Evolutionary conservation across 2,888 invertebrate species (phyloP).

Genomic region (Muschampia plurimacula): DNA sequence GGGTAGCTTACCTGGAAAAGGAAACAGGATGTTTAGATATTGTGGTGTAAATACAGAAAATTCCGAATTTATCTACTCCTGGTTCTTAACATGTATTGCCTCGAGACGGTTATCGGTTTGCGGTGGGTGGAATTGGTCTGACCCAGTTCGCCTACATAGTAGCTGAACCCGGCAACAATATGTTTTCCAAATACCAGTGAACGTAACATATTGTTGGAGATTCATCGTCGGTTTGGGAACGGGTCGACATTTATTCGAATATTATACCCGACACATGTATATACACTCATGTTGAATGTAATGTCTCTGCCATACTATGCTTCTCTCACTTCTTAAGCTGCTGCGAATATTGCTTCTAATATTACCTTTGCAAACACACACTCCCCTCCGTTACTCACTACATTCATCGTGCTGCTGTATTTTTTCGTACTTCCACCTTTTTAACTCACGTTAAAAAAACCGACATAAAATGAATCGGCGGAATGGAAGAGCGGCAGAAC

Average conservation of each 20-base stretch:
- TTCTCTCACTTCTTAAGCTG: too few relatives aligned
- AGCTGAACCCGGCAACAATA: constrained; percentile 46
- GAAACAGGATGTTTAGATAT: constrained; percentile 41
- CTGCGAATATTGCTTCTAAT: too few relatives aligned
- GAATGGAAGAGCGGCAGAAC: too few relatives aligned
- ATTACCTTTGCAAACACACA: too few relatives aligned
- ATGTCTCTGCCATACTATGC: background rate
- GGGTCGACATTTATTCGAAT: constrained; percentile 24
- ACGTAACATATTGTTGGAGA: constrained; percentile 46
- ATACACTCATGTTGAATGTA: background rate
- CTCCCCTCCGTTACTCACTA: too few relatives aligned
- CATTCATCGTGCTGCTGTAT: too few relatives aligned
- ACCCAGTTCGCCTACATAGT: constrained; percentile 45
- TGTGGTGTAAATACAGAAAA: background rate
- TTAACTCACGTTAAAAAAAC: too few relatives aligned
- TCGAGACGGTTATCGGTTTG: constrained; percentile 47
- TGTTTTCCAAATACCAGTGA: constrained; percentile 49
- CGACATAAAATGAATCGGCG: too few relatives aligned
- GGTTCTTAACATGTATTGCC: constrained; percentile 38
- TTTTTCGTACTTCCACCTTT: too few relatives aligned
- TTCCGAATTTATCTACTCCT: constrained; percentile 7
- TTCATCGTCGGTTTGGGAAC: constrained; percentile 30
- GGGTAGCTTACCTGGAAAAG: constrained; percentile 55
- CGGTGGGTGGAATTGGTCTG: constrained; percentile 45
- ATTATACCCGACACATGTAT: constrained; percentile 12